A percentile compares a stretch with the other conserved stretches of the same genome.
phyloP scores from a whole-genome alignment of 1,140 invertebrate species.

The Brachionus plicatilis region DNA sequence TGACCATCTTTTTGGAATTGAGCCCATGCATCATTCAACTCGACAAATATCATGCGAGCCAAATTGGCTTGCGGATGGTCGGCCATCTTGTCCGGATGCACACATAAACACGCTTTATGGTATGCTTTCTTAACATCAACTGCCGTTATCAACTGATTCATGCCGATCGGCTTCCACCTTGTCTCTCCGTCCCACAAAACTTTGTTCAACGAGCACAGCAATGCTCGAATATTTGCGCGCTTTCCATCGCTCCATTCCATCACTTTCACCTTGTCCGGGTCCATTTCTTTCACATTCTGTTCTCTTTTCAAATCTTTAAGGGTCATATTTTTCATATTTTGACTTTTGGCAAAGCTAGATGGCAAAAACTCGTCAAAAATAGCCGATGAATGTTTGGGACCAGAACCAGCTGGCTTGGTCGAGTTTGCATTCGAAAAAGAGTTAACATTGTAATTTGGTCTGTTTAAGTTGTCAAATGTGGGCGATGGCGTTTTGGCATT shows the following conservation, averaged over 20 bases:
- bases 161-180: constrained; percentile 83
- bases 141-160: constrained; percentile 82
- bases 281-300: constrained; percentile 58
- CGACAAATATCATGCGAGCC: constrained; percentile 95
- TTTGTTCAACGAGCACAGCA: constrained; percentile 85
- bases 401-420: not conserved
- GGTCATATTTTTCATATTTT: constrained; percentile 25
- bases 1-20: constrained; percentile 77
- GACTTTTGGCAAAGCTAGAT: not conserved
- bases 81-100: constrained; percentile 81
- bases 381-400: not conserved
- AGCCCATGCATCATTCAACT: constrained; percentile 95
- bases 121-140: constrained; percentile 93
- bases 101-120: constrained; percentile 84
- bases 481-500: not conserved
- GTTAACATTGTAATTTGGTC: not conserved
- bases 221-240: constrained; percentile 86
- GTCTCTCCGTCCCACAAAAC: constrained; percentile 83
- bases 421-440: not conserved
- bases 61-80: constrained; percentile 60
- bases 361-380: constrained; percentile 38
- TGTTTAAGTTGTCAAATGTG: not conserved
- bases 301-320: constrained; percentile 30
- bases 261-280: constrained; percentile 81
- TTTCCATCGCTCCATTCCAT: constrained; percentile 86